Base-by-base conservation (phyloP, 1,140 invertebrate species). In the Nymphalis io region DNA sequence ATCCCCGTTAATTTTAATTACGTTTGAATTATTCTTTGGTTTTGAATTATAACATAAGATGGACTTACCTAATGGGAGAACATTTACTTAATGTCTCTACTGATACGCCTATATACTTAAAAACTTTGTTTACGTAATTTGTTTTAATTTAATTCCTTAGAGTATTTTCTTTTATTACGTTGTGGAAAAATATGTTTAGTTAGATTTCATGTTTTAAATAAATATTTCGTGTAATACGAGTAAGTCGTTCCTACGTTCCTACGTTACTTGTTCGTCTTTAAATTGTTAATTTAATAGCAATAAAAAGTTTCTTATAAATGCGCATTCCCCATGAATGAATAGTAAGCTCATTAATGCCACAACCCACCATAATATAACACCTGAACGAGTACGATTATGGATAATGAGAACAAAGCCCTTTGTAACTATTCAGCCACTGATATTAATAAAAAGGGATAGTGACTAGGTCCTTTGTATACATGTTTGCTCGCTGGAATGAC, bases 401-500 rank as follows among this genome's bases (percentile, higher is more conserved):
- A 85, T 89, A 89, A 90, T 85, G 84, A 85, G 80, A 74, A 85
- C 81, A 86, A 84, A 87, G 79, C 83, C 87, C 76, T 89, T 90
- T 88, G 85, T 88, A 72, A 68, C 72, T 67, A 87, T 88, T 88
- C 83, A 88, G 74, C 83, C 81, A 83, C 81, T 68, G 85, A 85
- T 86, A 82, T 87, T 89, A 89, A 88, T 89, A 87, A 83, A 89
- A 84, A 87, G 80, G 84, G 82, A 85, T 81, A 79, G 77, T 84
- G 81, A 85, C 81, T 83, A 69, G 68, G 46, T 73, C 80, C 75
- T 84, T 90, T 88, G 82, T 84, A 65, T 78, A 80, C 74, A 78
- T 87, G 83, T 87, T 90, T 90, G 85, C 83, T 83, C 75, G 74
- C 62, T 75, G 80, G 84, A 88, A 81, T 87, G 84, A 90, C 80